Evolutionary conservation across 2,797 vertebrate genomes (phyloP).

Genomic region (Urosaurus nigricauda): DNA sequence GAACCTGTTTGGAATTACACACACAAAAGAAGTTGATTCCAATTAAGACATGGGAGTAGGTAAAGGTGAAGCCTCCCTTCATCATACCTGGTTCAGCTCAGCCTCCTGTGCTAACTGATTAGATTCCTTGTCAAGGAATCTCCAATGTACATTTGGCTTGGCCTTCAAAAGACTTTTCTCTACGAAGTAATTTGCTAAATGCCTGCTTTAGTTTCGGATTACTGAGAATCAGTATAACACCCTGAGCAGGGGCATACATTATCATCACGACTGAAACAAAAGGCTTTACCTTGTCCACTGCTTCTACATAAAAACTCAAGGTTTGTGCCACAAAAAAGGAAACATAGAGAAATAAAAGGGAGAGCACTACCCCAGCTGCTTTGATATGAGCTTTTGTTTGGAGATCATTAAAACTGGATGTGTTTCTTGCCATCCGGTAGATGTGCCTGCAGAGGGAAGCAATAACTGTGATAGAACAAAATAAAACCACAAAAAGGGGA

Average conservation of each 20-base stretch:
- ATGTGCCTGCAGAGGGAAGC: neutral
- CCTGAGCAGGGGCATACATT: constrained; percentile 8
- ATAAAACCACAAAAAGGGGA: neutral
- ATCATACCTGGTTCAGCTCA: no score
- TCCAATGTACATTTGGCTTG: no score
- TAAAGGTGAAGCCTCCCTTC: no score
- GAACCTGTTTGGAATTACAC: no score
- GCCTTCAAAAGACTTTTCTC: neutral
- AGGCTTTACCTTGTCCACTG: rapidly evolving
- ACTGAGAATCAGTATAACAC: neutral
- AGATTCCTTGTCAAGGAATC: no score
- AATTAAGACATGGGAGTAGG: no score
- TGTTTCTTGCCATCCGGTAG: neutral
- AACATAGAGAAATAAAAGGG: neutral
- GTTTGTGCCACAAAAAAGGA: neutral
- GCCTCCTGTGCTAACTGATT: no score
- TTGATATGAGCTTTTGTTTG: constrained; percentile 5
- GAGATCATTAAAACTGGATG: no score
- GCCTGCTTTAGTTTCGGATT: constrained; percentile 21
- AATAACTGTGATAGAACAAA: neutral
- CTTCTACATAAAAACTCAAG: no score
- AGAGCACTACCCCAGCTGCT: neutral
- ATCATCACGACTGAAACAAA: neutral
- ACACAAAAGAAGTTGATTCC: no score
- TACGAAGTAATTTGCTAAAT: neutral